These are phyloP conservation scores for Rattus rattus DNA, from an alignment of 2,113 vertebrate species.

Conservation along the genomic window DNA sequence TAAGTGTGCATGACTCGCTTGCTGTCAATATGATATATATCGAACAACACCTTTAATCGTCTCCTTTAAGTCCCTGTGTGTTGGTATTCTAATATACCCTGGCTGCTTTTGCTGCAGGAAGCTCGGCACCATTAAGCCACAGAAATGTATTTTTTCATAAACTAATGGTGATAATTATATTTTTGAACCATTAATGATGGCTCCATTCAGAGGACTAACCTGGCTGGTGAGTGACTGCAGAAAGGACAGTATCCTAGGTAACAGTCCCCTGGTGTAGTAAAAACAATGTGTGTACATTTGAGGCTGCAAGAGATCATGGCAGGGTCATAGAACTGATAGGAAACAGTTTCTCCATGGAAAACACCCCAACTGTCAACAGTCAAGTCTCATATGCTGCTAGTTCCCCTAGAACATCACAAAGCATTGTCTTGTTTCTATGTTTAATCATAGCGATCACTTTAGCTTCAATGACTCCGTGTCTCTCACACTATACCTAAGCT, in stretches of 20 bases:
- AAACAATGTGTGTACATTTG: not conserved
- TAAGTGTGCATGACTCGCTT: constrained; percentile 40
- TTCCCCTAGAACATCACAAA: not conserved
- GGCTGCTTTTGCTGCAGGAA: constrained; percentile 24
- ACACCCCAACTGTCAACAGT: not conserved
- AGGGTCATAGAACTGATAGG: not conserved
- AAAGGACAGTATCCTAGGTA: not conserved
- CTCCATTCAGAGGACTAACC: not conserved
- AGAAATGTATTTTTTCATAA: constrained; percentile 37
- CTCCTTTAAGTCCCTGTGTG: constrained; percentile 21
- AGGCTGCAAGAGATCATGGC: not conserved
- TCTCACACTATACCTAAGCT: not conserved
- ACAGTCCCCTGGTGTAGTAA: not conserved
- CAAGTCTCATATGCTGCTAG: not conserved
- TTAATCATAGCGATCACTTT: not conserved
- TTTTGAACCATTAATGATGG: constrained; percentile 45
- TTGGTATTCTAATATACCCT: not conserved
- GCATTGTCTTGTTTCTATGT: not conserved
- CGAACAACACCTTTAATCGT: constrained; percentile 47
- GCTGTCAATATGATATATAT: not conserved
- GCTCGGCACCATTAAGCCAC: constrained; percentile 12
- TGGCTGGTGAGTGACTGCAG: not conserved
- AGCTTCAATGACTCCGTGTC: not conserved
- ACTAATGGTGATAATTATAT: not conserved
- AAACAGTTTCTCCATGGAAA: not conserved